phyloP scores from a whole-genome alignment of 2,888 invertebrate genomes.

The Ichneumoninae sp. region DNA sequence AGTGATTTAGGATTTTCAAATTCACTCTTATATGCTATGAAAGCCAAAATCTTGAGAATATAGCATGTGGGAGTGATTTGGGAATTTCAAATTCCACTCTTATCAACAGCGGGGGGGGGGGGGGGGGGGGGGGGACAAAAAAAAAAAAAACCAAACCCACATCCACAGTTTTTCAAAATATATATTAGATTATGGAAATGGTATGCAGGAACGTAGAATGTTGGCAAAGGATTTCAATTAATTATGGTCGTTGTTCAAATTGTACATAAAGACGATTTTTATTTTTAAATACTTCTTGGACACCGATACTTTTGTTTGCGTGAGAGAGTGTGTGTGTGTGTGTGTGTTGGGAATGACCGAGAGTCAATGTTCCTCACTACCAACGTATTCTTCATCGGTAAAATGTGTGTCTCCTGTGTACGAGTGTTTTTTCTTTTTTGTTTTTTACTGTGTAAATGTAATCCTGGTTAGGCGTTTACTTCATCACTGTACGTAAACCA shows the following conservation, averaged over 20 bases:
- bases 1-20: too few relatives aligned
- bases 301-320: constrained; percentile 80
- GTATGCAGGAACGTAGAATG: not conserved
- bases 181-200: not conserved
- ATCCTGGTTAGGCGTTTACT: constrained; percentile 65
- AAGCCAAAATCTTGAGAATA: too few relatives aligned
- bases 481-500: constrained; percentile 65
- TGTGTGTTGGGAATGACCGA: not conserved
- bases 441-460: constrained; percentile 58
- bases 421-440: constrained; percentile 17
- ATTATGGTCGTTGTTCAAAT: constrained; percentile 74
- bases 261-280: constrained; percentile 83
- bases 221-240: constrained; percentile 15
- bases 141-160: too few relatives aligned
- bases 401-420: constrained; percentile 27
- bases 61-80: too few relatives aligned
- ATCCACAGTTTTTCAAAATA: not conserved
- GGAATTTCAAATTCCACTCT: too few relatives aligned
- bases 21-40: too few relatives aligned
- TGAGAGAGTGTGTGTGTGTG: constrained; percentile 48
- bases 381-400: constrained; percentile 41
- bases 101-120: too few relatives aligned
- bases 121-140: too few relatives aligned
- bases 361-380: constrained; percentile 1
- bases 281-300: constrained; percentile 83